Conservation (phyloP, 2,888 invertebrate species). For the Chymomyza procnemis region DNA sequence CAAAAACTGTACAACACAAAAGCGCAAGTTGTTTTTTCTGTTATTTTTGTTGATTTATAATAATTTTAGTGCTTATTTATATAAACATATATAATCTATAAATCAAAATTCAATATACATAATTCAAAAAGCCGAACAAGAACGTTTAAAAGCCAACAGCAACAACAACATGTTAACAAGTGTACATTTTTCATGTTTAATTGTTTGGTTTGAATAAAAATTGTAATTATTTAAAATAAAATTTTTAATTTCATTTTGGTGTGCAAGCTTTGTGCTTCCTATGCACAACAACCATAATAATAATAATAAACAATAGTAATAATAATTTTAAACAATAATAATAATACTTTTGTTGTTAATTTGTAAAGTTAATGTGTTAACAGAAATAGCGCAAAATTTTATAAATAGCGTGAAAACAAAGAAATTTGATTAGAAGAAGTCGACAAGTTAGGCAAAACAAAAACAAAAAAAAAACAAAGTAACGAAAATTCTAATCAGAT, state of each 20-base stretch:
- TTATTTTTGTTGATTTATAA: slow-evolving; percentile 17
- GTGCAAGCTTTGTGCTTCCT: slow-evolving; percentile 14
- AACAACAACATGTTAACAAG: background rate
- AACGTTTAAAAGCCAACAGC: background rate
- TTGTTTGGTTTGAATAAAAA: background rate
- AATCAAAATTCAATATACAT: slow-evolving; percentile 25
- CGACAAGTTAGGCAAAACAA: slow-evolving; percentile 15
- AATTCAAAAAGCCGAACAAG: background rate
- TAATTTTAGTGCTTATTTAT: slow-evolving; percentile 16
- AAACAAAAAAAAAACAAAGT: background rate
- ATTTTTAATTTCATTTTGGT: slow-evolving; percentile 16
- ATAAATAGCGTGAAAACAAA: background rate
- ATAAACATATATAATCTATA: slow-evolving; percentile 24
- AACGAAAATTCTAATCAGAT: slow-evolving; percentile 10
- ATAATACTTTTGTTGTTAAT: slow-evolving; percentile 65
- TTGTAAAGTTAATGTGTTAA: slow-evolving; percentile 41
- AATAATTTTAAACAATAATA: slow-evolving; percentile 52
- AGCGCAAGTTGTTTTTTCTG: background rate
- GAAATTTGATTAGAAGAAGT: slow-evolving; percentile 42
- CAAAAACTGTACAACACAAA: background rate
- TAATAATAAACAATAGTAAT: slow-evolving; percentile 51
- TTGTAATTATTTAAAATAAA: slow-evolving; percentile 13
- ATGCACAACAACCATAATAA: too few relatives aligned
- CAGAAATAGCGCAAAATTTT: slow-evolving; percentile 51
- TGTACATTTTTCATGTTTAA: slow-evolving; percentile 9